Evolutionary conservation across 1,140 invertebrate species (phyloP).

Genomic region (Sesamia nonagrioides): DNA sequence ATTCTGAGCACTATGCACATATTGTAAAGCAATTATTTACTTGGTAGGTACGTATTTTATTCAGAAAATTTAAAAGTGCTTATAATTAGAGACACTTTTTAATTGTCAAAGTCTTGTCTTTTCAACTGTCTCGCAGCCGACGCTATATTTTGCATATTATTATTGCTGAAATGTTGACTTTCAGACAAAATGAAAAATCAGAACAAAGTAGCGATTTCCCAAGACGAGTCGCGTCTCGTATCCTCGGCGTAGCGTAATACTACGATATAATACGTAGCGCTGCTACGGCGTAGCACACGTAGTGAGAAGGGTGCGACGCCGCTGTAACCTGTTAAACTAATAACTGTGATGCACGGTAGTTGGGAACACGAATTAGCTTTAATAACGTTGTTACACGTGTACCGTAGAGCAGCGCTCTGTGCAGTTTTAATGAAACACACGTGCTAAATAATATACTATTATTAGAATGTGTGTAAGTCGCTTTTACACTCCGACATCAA

Average conservation of each 20-base stretch:
- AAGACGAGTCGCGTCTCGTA: background rate
- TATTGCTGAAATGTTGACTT: background rate
- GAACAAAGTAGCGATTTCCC: background rate
- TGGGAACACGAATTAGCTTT: constrained; percentile 1
- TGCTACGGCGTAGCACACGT: constrained; percentile 12
- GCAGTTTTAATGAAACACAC: background rate
- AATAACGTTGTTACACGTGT: background rate
- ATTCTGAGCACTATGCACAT: too few species aligned
- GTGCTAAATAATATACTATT: background rate
- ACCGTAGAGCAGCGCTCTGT: background rate
- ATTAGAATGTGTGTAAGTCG: too few species aligned
- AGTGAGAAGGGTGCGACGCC: background rate
- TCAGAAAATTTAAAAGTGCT: too few species aligned
- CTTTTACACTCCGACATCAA: too few species aligned
- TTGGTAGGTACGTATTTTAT: too few species aligned
- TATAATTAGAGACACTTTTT: too few species aligned
- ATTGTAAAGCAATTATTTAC: too few species aligned
- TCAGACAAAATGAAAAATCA: background rate
- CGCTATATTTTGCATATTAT: background rate
- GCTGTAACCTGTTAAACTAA: constrained; percentile 3
- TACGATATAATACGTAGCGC: background rate
- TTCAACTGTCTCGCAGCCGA: too few species aligned
- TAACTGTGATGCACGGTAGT: background rate
- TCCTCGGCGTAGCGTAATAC: background rate
- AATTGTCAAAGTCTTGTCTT: too few species aligned